Conservation (phyloP, 2,888 invertebrate species). For the Amaurobius ferox region DNA sequence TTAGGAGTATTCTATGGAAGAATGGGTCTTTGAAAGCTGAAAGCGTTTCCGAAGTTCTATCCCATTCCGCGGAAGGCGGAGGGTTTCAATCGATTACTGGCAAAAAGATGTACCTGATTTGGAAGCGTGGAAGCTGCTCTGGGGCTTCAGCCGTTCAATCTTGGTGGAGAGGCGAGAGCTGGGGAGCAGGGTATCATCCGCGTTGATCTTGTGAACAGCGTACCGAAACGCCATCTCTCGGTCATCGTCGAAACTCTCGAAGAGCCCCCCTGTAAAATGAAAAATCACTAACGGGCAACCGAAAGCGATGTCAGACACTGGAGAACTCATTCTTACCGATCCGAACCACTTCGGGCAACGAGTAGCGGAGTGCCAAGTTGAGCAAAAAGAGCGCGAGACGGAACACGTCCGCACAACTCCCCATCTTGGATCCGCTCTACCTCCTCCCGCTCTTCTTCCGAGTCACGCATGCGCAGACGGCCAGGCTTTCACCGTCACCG, state of each 20-base stretch:
- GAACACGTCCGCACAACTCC: slow-evolving; percentile 36
- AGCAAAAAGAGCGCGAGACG: slow-evolving; percentile 31
- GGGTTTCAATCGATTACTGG: too few relatives aligned
- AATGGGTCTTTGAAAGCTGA: too few relatives aligned
- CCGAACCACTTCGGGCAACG: slow-evolving; percentile 43
- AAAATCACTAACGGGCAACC: background rate
- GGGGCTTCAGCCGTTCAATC: slow-evolving; percentile 63
- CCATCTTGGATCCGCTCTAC: slow-evolving; percentile 36
- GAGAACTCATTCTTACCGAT: slow-evolving; percentile 29
- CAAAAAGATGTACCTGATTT: slow-evolving; percentile 70
- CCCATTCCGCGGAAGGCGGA: too few relatives aligned
- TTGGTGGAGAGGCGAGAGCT: slow-evolving; percentile 52
- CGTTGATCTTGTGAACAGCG: slow-evolving; percentile 93
- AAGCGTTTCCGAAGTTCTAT: too few relatives aligned
- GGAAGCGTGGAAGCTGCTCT: slow-evolving; percentile 67
- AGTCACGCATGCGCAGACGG: slow-evolving; percentile 27
- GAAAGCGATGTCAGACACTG: background rate
- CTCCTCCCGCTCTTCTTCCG: background rate
- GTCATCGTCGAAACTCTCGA: slow-evolving; percentile 73
- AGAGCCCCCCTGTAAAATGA: slow-evolving; percentile 73
- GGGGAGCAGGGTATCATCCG: slow-evolving; percentile 83
- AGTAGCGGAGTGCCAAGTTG: slow-evolving; percentile 2
- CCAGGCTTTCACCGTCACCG: slow-evolving; percentile 6
- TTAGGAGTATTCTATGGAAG: too few relatives aligned
- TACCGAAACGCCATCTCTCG: slow-evolving; percentile 91